Conservation (phyloP, 2,113 vertebrate species). For the Protobothrops mucrosquamatus region DNA sequence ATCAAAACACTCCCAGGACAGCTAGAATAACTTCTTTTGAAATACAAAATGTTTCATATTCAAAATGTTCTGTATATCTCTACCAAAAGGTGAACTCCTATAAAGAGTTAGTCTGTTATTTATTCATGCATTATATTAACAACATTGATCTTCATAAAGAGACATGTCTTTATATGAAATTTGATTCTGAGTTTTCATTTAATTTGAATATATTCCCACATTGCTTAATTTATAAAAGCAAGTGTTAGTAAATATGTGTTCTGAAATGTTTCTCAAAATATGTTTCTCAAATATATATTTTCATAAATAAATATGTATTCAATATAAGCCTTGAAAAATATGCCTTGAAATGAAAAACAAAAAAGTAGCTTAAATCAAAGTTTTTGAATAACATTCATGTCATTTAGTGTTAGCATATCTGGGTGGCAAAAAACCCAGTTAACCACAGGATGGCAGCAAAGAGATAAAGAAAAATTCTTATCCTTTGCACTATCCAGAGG, state of each 20-base stretch:
- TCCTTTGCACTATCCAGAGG: neutral
- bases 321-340: neutral
- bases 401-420: neutral
- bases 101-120: neutral
- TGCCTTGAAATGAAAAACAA: neutral
- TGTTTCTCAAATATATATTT: neutral
- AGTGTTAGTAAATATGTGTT: neutral
- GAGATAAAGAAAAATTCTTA: neutral
- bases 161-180: neutral
- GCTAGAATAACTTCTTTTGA: neutral
- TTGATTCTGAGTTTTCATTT: neutral
- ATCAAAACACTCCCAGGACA: neutral
- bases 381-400: constrained; percentile 8
- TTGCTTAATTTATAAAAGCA: neutral
- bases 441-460: neutral
- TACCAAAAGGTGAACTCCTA: neutral
- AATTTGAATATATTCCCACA: neutral
- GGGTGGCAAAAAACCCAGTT: neutral
- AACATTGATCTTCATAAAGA: neutral
- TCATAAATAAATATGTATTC: neutral
- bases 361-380: neutral
- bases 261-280: neutral
- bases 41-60: neutral
- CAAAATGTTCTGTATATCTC: neutral
- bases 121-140: neutral